Percentiles rank a stretch among this genome's conserved stretches.
phyloP scores from a whole-genome alignment of 2,113 vertebrate genomes.

The Mirounga angustirostris region DNA sequence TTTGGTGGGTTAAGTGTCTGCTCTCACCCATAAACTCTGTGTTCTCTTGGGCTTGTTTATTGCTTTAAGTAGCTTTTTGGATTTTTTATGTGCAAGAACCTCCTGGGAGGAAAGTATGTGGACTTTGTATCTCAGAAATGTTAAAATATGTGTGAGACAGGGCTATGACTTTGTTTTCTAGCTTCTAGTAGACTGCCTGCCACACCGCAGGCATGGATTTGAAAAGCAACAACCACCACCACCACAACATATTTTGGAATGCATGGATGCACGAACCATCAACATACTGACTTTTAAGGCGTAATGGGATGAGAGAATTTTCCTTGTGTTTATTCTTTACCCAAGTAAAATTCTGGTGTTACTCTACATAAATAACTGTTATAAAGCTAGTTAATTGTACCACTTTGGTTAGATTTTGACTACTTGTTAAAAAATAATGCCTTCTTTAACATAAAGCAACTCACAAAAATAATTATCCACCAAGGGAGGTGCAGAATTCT shows the following conservation, averaged over 20 bases:
- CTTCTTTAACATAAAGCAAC: not conserved
- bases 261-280: not conserved
- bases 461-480: not conserved
- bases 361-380: not conserved
- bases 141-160: not conserved
- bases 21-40: not conserved
- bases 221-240: not conserved
- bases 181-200: not conserved
- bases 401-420: not conserved
- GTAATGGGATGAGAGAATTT: not conserved
- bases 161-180: not conserved
- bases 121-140: not conserved
- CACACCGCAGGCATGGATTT: not conserved
- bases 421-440: conserved; percentile 11
- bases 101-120: not conserved
- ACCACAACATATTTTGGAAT: not conserved
- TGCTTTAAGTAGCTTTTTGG: not conserved
- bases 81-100: not conserved
- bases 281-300: not conserved
- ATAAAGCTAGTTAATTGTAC: not conserved
- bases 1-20: not conserved
- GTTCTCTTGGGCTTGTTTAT: not conserved
- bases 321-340: not conserved
- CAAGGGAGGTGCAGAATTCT: not conserved
- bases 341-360: not conserved